Evolutionary conservation across 2,888 invertebrate genomes (phyloP), one percentile per base, ranked within the genome.

Genomic region (Eucera pruinosa): DNA sequence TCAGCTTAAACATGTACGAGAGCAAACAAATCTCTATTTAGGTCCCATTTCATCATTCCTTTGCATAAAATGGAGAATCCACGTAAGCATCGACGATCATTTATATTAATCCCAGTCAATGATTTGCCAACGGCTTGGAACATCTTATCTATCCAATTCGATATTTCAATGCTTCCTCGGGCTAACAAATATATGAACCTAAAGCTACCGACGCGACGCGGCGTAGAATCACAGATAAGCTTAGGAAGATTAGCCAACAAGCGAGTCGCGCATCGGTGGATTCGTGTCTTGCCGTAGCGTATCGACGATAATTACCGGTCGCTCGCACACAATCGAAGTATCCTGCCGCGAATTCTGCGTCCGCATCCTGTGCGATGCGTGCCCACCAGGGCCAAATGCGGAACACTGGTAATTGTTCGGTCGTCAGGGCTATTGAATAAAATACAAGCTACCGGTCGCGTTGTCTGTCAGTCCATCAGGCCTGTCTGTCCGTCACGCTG

Each of bases 401-500:
- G 81, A 83, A 83, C 84, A 66, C 64, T 82, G 72, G 91, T 92
- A 92, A 92, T 92, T 91, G 92, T 91, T 91, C 88, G 90, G 90
- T 91, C 90, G 91, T 88, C 89, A 89, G 88, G 89, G 85, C 85
- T 88, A 86, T 87, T 92, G 91, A 92, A 92, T 92, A 92, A 92
- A 92, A 92, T 90, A 92, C 90, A 90, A 90, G 91, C 91, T 91
- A 91, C 89, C 90, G 90, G 86, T 88, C 89, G 87, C 88, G 86
- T 87, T 89, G 87, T 86, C 87, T 88, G 89, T 88, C 88, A 86
- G 88, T 88, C 88, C 89, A 87, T 90, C 89, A 88, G 85, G 84
- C 87, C 86, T 87, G 90, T 87, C 91, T 90, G 92, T 92, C 92
- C 90, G 90, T 92, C 92, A 92, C 88, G 88, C 87, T 92, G 92